Base-by-base conservation (phyloP, 2,113 vertebrate species). In the Heterotilapia buettikoferi region DNA sequence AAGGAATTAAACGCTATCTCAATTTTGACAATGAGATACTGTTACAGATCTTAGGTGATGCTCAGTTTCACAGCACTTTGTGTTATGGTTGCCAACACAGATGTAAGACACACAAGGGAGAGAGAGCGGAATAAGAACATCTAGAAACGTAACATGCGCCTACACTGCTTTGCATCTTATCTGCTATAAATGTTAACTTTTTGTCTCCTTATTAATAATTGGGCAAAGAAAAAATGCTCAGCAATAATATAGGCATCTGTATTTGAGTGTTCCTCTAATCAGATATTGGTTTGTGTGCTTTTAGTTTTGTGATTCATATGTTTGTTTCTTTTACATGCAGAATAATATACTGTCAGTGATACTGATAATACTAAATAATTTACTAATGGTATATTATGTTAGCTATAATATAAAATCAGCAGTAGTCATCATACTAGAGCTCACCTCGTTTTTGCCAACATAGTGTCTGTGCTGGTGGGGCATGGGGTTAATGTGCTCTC, bases 191-290 rank as follows among this genome's bases (percentile, higher is more conserved):
- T 47, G 40, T 73, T 19, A 26, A 50, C 43, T 47, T 76, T 76
- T 47, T 76, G 33, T 76, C 16, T 19, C 43, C 26, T 47, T 50
- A 31, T 50, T 76, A 50, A 31, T 50, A 63, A 36, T 63, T 63
- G 18, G 6, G 59, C n/a, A n/a, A n/a, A 0, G 0, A 0, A 0
- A 0, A 7, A 63, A 19, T 7, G 1, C 9, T 76, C 24, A 18
- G 21, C 21, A 26, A 43, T 45, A 73, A 73, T 26, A 73, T 73
- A 26, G 0, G 0, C 21, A 26, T 66, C 61, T 73, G 68, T 47
- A 73, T 73, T 16, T 73, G 21, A 73, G 21, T 45, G 40, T 73
- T 45, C 14, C 21, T 73, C 3, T 0, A 73, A 18, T 73, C 21
- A 73, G 40, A 47, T 73, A 29, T 45, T 26, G 21, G 13, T 45